Conservation (phyloP, 2,797 vertebrate species). For the Siniperca undulata region DNA sequence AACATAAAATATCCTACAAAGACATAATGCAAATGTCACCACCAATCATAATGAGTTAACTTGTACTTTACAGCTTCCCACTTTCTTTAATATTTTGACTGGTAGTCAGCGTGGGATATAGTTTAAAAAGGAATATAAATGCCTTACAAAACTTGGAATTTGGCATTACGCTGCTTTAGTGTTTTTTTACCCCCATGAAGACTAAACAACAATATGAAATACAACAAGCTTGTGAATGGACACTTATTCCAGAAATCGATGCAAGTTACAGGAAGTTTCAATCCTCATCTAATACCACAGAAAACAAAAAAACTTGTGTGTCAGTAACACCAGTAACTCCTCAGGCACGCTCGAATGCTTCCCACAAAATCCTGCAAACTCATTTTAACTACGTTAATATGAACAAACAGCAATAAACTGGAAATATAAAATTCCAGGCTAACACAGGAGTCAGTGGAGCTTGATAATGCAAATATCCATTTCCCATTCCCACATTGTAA, state of each 20-base stretch:
- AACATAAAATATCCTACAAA: background rate
- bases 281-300: background rate
- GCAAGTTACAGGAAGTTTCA: background rate
- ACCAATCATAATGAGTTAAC: background rate
- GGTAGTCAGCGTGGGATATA: background rate
- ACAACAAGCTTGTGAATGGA: background rate
- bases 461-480: background rate
- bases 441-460: background rate
- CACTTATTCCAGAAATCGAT: conserved; percentile 1
- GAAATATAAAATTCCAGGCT: background rate
- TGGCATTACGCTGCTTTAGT: background rate
- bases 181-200: background rate
- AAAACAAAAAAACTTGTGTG: background rate
- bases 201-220: background rate
- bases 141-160: background rate
- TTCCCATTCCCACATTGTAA: background rate
- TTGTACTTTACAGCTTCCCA: background rate
- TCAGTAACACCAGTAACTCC: background rate
- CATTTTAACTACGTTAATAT: background rate
- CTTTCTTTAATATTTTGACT: background rate
- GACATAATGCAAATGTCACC: background rate
- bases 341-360: background rate
- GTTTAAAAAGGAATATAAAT: background rate
- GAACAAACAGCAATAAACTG: background rate
- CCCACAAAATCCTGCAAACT: conserved; percentile 2